Evolutionary conservation across 2,113 vertebrate genomes (phyloP).

Genomic region (Trinectes maculatus): DNA sequence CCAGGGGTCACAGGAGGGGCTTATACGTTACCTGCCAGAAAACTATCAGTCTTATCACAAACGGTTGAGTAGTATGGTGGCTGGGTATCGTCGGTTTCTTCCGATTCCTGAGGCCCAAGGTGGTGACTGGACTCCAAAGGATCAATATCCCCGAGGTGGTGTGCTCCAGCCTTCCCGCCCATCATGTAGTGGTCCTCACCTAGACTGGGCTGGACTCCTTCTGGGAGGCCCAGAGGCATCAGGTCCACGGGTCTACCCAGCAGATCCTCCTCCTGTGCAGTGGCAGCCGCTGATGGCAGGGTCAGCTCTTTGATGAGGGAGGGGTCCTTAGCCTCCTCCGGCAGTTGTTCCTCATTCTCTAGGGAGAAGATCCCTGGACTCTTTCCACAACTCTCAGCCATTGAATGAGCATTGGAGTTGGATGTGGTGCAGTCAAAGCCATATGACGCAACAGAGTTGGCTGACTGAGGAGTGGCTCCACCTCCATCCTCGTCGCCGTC

Average conservation of each 20-base stretch:
- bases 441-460: constrained; percentile 84
- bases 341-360: constrained; percentile 84
- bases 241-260: constrained; percentile 79
- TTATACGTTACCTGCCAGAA: constrained; percentile 90
- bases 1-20: constrained; percentile 67
- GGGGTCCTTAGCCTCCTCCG: constrained; percentile 83
- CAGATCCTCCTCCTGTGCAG: constrained; percentile 66
- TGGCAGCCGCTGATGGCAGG: constrained; percentile 60
- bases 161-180: constrained; percentile 66
- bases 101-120: constrained; percentile 49
- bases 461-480: constrained; percentile 81
- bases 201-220: constrained; percentile 48
- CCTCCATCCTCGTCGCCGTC: constrained; percentile 79
- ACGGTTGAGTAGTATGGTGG: constrained; percentile 82
- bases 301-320: constrained; percentile 83
- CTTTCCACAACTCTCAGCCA: constrained; percentile 84
- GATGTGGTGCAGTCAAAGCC: constrained; percentile 84
- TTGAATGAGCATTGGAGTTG: constrained; percentile 85
- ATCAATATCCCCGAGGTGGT: constrained; percentile 52
- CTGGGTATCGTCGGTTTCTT: constrained; percentile 64
- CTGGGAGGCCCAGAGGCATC: constrained; percentile 69
- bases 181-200: constrained; percentile 78
- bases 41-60: constrained; percentile 86
- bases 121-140: constrained; percentile 64
- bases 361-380: constrained; percentile 86